Base-by-base conservation (phyloP, 53 echinoderm and acorn worm genomes). In the Holothuria scabra region DNA sequence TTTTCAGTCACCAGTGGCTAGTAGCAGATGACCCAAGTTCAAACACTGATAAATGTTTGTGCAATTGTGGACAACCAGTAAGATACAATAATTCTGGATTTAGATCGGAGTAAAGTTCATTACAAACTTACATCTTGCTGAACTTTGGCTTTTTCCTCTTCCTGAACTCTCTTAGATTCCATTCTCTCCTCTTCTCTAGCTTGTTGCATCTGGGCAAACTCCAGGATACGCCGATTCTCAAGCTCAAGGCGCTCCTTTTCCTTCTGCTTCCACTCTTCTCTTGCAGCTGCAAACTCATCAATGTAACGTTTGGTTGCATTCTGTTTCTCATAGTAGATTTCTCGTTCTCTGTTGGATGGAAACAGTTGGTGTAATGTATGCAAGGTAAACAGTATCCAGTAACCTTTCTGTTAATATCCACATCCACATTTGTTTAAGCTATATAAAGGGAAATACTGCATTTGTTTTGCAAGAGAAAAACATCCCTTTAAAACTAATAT, bases 131-230 rank as follows among this genome's bases (percentile, higher is more conserved):
- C 99, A 66, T 84, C 89, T 76, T 93, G 28, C 66, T 95, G 99
- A 64, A 99, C 99, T 28, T 66, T 71, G 1, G 95, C 87, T 90
- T 90, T 99, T 8, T 90, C 67, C 80, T 95, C 99, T 62, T 99
- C 99, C 72, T 91, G 87, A 13, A 65, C 86, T 62, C 81, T 85
- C 85, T 95, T 95, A 60, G 28, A 89, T 86, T 94, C 91, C 99
- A 99, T 99, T 37, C 94, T 86, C 19, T 90, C 93, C 80, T 99
- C 99, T 57, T 99, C 99, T 74, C 99, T 82, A 18, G 55, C 38
- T 57, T 95, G 99, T 67, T 99, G 99, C 86, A 92, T 85, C 22
- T 85, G 66, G 25, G 99, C 99, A 93, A 99, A 99, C 89, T 93
- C 65, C 85, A 99, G 71, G 66, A 99, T 99, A 60, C 76, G 64